Evolutionary conservation across 2,888 invertebrate species (phyloP), one percentile per base, ranked within the genome.

Genomic region (Biston stratarius): DNA sequence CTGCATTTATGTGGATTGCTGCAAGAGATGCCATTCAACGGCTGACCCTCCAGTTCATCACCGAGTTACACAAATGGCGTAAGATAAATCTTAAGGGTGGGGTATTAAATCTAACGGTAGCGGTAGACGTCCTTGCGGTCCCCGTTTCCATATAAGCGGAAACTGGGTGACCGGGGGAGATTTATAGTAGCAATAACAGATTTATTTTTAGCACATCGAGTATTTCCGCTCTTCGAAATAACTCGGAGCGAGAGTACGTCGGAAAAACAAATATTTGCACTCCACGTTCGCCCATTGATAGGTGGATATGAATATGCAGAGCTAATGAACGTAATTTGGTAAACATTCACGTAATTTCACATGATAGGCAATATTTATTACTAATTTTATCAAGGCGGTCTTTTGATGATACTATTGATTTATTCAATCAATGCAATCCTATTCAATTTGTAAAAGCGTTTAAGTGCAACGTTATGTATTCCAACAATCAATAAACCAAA

Each of bases 81-180:
- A 61, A 64, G 53, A 64, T 69, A 64, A 64, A 64, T 61, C 69
- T 61, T n/a, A 61, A 61, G 58, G 61, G 53, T 61, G 68, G 15
- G 44, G 58, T 38, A 55, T 56, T 67, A 47, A 64, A 66, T 66
- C 68, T 67, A 71, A 67, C 57, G 62, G 67, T 65, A 60, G 67
- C 66, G 59, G 65, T 56, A 68, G 75, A 71, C 81, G 83, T 82
- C 87, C 85, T 85, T 84, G 83, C 81, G 77, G 79, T 76, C 72
- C 79, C 78, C 71, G 82, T 79, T 83, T 80, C 84, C 84, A 81
- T 86, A 86, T 84, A 85, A 83, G 83, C 77, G 82, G 83, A 85
- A 88, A 86, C 83, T 85, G 84, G 83, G 87, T 85, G 85, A 88
- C 85, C 83, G 85, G 80, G 83, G 82, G 83, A 87, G 84, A 88